These are phyloP conservation scores for Sebastes kiyomatsui DNA, from an alignment of 2,797 vertebrate genomes.

Conservation along the genomic window DNA sequence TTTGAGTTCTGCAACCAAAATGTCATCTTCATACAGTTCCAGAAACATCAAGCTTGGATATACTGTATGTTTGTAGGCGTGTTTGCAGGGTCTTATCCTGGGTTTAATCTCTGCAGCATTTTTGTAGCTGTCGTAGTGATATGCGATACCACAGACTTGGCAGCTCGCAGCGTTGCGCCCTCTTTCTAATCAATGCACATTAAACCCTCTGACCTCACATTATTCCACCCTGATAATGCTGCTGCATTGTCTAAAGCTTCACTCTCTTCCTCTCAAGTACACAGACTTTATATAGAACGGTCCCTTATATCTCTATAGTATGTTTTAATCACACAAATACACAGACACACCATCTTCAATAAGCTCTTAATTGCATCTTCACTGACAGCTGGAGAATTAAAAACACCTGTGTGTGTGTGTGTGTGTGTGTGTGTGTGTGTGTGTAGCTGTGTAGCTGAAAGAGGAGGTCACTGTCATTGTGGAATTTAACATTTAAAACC, in stretches of 20 bases:
- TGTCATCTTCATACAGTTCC: neutral
- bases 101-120: conserved; percentile 47
- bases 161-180: conserved; percentile 11
- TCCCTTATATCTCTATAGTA: neutral
- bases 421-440: no score
- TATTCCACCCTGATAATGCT: neutral
- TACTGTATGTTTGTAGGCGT: neutral
- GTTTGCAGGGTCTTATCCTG: neutral
- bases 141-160: conserved; percentile 33
- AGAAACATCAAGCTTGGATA: neutral
- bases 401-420: neutral
- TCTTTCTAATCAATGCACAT: conserved; percentile 46
- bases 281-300: neutral
- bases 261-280: neutral
- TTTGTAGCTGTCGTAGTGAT: conserved; percentile 43
- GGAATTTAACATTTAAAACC: conserved; percentile 55
- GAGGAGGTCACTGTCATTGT: conserved; percentile 2
- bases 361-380: neutral
- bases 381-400: conserved; percentile 8
- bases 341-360: neutral
- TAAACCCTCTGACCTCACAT: conserved; percentile 4
- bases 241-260: neutral
- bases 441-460: neutral
- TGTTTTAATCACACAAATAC: neutral
- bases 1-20: neutral